Evolutionary conservation across 1,140 invertebrate species (phyloP), one percentile per base, ranked within the genome.

Genomic region (Drosophila insularis): DNA sequence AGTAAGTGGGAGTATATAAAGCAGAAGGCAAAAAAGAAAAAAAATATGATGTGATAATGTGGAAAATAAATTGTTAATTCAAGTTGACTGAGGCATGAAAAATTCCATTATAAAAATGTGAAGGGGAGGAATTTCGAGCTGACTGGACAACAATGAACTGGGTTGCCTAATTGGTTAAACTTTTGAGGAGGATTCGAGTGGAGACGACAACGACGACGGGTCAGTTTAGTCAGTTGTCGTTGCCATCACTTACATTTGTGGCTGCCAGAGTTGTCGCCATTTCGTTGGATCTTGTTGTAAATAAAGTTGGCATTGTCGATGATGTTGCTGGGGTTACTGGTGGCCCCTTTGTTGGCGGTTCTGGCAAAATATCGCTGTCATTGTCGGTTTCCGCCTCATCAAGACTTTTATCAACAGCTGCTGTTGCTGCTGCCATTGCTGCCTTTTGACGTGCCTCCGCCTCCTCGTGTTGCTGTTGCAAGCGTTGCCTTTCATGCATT

Each of bases 321-420:
- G 85, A 59, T 68, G 65, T 50, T 63, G 63, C 63, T 58, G 63
- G 31, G 17, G 63, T 56, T 55, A 70, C 68, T 78, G 73, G 77
- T 46, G 90, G 90, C 59, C 81, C 78, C 74, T 91, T 91, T 70
- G 90, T 91, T 63, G 90, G 90, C 37, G 90, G 86, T 77, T 91
- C 90, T 23, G 90, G 90, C 67, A 91, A 79, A 90, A 91, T 91
- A 87, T 91, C 90, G 74, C 90, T 91, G 90, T 91, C 90, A 74
- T 90, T 91, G 90, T 91, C 90, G 62, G 82, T 85, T 85, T 91
- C 86, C 78, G 73, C 74, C 71, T 89, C 90, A 90, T 90, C 81
- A 81, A 74, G 81, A 76, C 84, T 89, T 80, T 89, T 89, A 87
- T 89, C 82, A 87, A 31, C 71, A 63, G 61, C 53, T 53, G 23